Conservation (phyloP, 1,140 invertebrate species). For the Cylas formicarius region DNA sequence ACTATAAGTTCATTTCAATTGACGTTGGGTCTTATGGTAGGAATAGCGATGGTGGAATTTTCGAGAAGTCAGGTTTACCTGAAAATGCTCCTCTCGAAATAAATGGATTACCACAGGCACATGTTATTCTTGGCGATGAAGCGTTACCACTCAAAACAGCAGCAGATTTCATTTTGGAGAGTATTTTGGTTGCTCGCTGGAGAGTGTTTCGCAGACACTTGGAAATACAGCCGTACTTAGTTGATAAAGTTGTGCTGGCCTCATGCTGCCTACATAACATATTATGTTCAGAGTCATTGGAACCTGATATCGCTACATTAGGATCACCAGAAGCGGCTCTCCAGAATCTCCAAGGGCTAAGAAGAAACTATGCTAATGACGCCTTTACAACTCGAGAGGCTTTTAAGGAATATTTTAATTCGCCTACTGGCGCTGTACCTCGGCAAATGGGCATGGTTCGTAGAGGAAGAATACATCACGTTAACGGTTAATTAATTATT, state of each 20-base stretch:
- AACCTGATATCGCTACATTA: slow-evolving; percentile 6
- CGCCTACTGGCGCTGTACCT: slow-evolving; percentile 2
- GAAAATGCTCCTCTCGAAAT: slow-evolving; percentile 3
- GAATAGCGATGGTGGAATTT: slow-evolving; percentile 40
- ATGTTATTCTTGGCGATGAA: slow-evolving; percentile 11
- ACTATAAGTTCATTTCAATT: slow-evolving; percentile 41
- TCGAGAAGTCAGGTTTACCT: slow-evolving; percentile 22
- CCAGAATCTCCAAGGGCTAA: no score
- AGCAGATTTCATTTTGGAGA: slow-evolving; percentile 3
- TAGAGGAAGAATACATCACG: slow-evolving; percentile 4
- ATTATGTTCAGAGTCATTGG: slow-evolving; percentile 5
- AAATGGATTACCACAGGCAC: slow-evolving; percentile 3
- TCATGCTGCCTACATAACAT: slow-evolving; percentile 3
- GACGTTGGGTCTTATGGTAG: slow-evolving; percentile 41
- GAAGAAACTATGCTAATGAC: no score
- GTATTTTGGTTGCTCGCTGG: slow-evolving; percentile 3
- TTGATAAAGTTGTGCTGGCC: slow-evolving; percentile 10
- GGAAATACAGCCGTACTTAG: slow-evolving; percentile 11
- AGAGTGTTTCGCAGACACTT: slow-evolving; percentile 12
- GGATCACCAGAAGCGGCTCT: no score
- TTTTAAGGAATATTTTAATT: slow-evolving; percentile 8
- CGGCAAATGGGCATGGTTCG: background rate
- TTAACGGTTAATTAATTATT: slow-evolving; percentile 1
- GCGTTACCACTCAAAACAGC: slow-evolving; percentile 7
- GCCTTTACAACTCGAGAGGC: background rate